phyloP scores from a whole-genome alignment of 2,113 vertebrate genomes.

The Anguilla rostrata region DNA sequence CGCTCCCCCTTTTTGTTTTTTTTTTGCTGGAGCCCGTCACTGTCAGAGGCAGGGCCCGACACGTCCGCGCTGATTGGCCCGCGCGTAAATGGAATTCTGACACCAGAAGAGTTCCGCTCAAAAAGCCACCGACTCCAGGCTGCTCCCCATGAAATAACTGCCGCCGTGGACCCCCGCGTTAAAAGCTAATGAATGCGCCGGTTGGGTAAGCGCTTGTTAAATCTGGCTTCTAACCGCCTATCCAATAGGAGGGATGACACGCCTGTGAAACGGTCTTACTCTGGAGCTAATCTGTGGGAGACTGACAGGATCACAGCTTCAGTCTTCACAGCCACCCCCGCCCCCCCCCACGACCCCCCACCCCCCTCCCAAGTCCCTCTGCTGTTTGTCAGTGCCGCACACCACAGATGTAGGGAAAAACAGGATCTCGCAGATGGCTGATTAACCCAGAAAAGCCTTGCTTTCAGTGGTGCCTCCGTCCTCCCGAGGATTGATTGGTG shows the following conservation, averaged over 20 bases:
- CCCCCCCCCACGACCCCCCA: neutral
- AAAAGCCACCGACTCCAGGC: neutral
- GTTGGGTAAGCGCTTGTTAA: slow-evolving; percentile 32
- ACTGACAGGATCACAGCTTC: slow-evolving; percentile 24
- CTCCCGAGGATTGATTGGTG: neutral
- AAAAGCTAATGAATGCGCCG: neutral
- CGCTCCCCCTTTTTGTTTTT: neutral
- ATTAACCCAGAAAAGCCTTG: neutral
- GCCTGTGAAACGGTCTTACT: slow-evolving; percentile 30
- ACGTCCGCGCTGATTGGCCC: neutral
- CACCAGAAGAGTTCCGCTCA: neutral
- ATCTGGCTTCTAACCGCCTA: slow-evolving; percentile 10
- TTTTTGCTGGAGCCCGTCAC: neutral
- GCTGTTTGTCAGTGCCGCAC: neutral
- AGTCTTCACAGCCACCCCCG: neutral
- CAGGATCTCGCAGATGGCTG: neutral
- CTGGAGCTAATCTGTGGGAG: slow-evolving; percentile 34
- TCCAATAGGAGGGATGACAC: slow-evolving; percentile 30
- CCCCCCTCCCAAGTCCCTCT: too few relatives aligned
- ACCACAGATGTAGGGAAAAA: neutral
- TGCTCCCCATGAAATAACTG: neutral
- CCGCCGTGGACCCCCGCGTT: neutral
- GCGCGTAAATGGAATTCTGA: neutral
- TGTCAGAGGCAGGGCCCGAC: neutral
- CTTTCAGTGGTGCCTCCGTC: neutral